Evolutionary conservation across 1,140 invertebrate genomes (phyloP).

Genomic region (Drosophila chauvacae): DNA sequence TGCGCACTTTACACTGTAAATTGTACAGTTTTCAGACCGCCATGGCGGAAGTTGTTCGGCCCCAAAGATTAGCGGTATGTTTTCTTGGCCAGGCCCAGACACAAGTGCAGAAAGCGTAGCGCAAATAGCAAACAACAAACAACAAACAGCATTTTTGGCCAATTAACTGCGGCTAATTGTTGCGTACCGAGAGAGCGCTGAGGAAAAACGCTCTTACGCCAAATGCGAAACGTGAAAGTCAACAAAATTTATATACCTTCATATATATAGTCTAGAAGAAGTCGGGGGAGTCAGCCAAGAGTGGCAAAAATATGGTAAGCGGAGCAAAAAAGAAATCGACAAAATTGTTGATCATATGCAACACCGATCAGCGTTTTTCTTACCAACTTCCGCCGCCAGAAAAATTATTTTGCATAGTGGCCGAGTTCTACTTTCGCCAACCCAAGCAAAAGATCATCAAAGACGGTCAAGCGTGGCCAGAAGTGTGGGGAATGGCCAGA

Average conservation of each 20-base stretch:
- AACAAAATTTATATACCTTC: slow-evolving; percentile 48
- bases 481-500: slow-evolving; percentile 1
- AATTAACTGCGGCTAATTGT: slow-evolving; percentile 81
- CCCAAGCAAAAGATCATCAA: slow-evolving; percentile 49
- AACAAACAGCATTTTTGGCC: slow-evolving; percentile 72
- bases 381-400: slow-evolving; percentile 53
- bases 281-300: slow-evolving; percentile 37
- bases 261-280: not conserved
- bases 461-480: slow-evolving; percentile 27
- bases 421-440: slow-evolving; percentile 72
- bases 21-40: slow-evolving; percentile 61
- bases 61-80: slow-evolving; percentile 56
- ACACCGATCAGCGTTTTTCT: slow-evolving; percentile 56
- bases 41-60: slow-evolving; percentile 62
- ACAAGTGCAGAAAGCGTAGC: slow-evolving; percentile 78
- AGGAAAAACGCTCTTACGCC: slow-evolving; percentile 24
- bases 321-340: slow-evolving; percentile 7
- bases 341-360: slow-evolving; percentile 40
- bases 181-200: slow-evolving; percentile 49
- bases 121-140: slow-evolving; percentile 62
- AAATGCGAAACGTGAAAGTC: slow-evolving; percentile 76
- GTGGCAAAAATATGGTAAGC: slow-evolving; percentile 13
- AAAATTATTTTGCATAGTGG: slow-evolving; percentile 53
- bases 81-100: slow-evolving; percentile 30
- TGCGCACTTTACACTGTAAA: slow-evolving; percentile 58